phyloP scores from a whole-genome alignment of 2,888 invertebrate genomes.

The Teleogryllus oceanicus region DNA sequence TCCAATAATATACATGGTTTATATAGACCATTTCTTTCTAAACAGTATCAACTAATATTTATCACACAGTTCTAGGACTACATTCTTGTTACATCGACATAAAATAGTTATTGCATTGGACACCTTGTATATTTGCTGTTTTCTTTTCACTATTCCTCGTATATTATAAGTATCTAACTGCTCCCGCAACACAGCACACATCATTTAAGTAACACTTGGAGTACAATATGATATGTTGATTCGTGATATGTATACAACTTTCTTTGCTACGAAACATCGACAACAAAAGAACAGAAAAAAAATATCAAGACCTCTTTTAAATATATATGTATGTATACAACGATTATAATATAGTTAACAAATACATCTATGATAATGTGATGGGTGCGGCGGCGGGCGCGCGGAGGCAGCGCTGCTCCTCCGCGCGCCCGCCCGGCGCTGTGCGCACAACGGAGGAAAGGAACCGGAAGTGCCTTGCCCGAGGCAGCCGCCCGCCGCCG shows the following conservation, averaged over 20 bases:
- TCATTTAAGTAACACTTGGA: slow-evolving; percentile 29
- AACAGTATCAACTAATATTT: background rate
- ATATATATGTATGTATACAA: background rate
- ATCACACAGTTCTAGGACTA: background rate
- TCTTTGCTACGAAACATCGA: slow-evolving; percentile 25
- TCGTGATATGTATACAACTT: slow-evolving; percentile 24
- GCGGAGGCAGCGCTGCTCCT: background rate
- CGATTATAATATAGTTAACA: background rate
- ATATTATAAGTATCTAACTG: slow-evolving; percentile 1
- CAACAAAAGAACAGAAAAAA: background rate
- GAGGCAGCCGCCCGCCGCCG: background rate
- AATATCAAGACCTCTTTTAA: background rate
- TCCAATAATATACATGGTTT: slow-evolving; percentile 10
- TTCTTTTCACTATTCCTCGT: background rate
- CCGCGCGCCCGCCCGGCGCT: background rate
- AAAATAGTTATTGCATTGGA: slow-evolving; percentile 29
- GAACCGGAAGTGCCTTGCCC: slow-evolving; percentile 1
- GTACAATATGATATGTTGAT: slow-evolving; percentile 28
- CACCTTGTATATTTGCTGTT: slow-evolving; percentile 22
- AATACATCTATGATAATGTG: background rate
- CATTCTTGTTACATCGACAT: slow-evolving; percentile 20
- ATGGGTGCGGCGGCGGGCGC: background rate
- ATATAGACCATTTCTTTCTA: background rate
- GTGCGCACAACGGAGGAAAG: background rate
- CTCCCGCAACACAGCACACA: slow-evolving; percentile 9